Base-by-base conservation (phyloP, 2,113 vertebrate genomes). In the Carassius auratus region DNA sequence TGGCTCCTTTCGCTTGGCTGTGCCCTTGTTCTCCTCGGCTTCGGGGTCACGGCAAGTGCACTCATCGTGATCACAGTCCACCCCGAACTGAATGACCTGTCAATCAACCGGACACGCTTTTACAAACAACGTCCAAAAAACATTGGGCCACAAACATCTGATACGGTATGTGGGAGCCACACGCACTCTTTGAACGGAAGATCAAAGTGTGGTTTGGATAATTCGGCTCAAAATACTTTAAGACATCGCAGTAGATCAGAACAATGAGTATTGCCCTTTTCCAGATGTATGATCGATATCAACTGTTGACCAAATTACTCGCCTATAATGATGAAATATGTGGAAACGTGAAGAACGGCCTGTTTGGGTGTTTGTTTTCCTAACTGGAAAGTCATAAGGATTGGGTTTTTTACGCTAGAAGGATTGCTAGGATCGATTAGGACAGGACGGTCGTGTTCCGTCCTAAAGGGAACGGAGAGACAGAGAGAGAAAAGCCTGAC, bases 81-180 rank as follows among this genome's bases (percentile, higher is more conserved):
- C 96, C 86, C 97, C 97, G 83, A 99, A 99, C 0, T 96, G 97
- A 91, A 98, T 96, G 87, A 99, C 98, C 97, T 99, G 89, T 23
- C 64, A 10, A 76, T 86, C 86, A 57, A 86, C 21, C 59, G 45
- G 76, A 85, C 48, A 73, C 15, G 36, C 62, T 42, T 42, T 59
- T 38, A 78, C 66, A 80, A 71, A 80, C 50, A 57, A 5, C 26
- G 8, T 64, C 77, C 77, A 80, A 64, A 52, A 81, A 48, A n/a
- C 6, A 57, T 23, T n/a, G 12, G 17, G 48, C 81, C 52, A 59
- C 76, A 85, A 71, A 80, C 19, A 85, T 71, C 61, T 45, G 76
- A 80, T 85, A 33, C 8, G 48, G 48, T 73, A 21, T 71, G 50
- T 71, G 75, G 76, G 64, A 79, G 38, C 55, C 76, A 80, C 84